A percentile compares a stretch with the other conserved stretches of the same genome.
These are phyloP conservation scores for Diarsia brunnea DNA, from an alignment of 2,888 invertebrate species.

Conservation along the genomic window DNA sequence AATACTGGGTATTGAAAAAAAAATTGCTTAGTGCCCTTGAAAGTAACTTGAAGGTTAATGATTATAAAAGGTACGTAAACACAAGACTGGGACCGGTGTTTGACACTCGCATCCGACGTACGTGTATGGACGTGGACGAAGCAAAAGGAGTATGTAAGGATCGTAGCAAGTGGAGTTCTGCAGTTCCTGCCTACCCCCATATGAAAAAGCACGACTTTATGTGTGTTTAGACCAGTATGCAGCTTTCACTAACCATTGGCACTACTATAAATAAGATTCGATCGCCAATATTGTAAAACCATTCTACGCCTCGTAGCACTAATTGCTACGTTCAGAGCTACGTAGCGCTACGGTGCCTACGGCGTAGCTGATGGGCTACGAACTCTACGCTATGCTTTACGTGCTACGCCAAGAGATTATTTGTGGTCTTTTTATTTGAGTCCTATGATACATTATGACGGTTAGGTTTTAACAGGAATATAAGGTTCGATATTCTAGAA, in stretches of 20 bases:
- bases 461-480: not conserved
- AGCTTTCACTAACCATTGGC: not conserved
- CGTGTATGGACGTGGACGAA: not conserved
- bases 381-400: not conserved
- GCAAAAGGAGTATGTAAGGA: not conserved
- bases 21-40: not conserved
- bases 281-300: not conserved
- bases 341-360: conserved; percentile 39
- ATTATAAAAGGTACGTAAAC: not conserved
- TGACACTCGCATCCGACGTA: no score
- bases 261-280: not conserved
- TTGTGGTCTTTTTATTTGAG: not conserved
- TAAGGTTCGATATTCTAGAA: not conserved
- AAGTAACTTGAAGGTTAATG: not conserved
- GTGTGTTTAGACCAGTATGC: not conserved
- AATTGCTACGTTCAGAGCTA: conserved; percentile 13
- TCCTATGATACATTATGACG: not conserved
- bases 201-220: not conserved
- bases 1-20: not conserved
- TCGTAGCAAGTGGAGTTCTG: not conserved
- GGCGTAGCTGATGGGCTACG: conserved; percentile 35
- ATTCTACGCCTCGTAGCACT: conserved; percentile 27
- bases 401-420: not conserved
- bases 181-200: not conserved
- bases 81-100: not conserved